Conservation (phyloP, 1,140 invertebrate genomes). For the Vanessa tameamea region DNA sequence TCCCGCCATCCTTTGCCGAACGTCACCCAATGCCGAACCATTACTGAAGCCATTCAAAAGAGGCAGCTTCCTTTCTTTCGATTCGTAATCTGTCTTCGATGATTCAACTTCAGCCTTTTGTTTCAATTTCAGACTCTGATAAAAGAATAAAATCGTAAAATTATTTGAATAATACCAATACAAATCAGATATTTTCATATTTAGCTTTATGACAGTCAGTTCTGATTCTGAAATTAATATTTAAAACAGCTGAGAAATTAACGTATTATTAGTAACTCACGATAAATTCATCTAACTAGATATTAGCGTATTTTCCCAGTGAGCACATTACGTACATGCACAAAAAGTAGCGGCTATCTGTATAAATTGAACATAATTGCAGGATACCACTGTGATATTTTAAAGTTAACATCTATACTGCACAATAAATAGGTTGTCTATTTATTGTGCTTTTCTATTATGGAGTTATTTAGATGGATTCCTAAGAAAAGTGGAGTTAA, state of each 20-base stretch:
- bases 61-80: conserved; percentile 60
- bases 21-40: conserved; percentile 60
- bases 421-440: no score
- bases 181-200: background rate
- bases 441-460: no score
- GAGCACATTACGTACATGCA: background rate
- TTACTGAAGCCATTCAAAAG: conserved; percentile 69
- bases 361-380: background rate
- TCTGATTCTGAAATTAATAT: no score
- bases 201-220: no score
- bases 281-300: no score
- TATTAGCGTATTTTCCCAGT: no score
- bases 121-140: conserved; percentile 52
- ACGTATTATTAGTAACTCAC: no score
- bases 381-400: background rate
- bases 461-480: background rate
- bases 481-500: background rate
- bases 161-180: background rate
- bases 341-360: background rate
- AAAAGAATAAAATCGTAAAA: conserved; percentile 31
- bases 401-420: no score
- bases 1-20: conserved; percentile 69
- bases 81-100: conserved; percentile 44
- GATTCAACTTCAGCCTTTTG: conserved; percentile 52
- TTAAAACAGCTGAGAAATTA: no score